phyloP scores from a whole-genome alignment of 1,140 invertebrate species.

The Heliconius hermathena region DNA sequence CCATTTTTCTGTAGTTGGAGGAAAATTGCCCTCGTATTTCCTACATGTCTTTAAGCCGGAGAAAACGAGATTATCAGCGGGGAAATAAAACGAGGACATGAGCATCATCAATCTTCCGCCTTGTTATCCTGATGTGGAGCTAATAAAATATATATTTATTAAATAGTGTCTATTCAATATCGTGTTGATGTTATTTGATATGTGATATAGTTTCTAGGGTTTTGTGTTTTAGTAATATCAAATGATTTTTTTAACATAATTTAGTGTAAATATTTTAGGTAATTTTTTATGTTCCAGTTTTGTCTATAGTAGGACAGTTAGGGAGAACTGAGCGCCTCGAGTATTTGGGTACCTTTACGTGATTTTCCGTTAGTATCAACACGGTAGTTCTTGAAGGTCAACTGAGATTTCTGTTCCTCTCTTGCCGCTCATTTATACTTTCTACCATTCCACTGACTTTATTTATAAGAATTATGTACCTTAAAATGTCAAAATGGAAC shows the following conservation, averaged over 20 bases:
- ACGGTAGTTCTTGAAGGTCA: too few relatives aligned
- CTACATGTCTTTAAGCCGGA: conserved; percentile 76
- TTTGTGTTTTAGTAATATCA: neutral
- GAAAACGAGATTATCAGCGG: conserved; percentile 78
- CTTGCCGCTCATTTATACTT: too few relatives aligned
- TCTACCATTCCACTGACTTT: too few relatives aligned
- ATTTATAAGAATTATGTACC: too few relatives aligned
- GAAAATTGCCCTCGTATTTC: conserved; percentile 78
- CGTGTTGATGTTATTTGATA: neutral
- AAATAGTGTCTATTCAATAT: neutral
- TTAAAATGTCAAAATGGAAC: too few relatives aligned
- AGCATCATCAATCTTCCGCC: conserved; percentile 70
- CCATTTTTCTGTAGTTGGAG: conserved; percentile 78
- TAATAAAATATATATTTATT: conserved; percentile 42
- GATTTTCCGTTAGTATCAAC: too few relatives aligned
- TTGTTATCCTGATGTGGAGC: conserved; percentile 38
- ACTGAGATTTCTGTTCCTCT: too few relatives aligned
- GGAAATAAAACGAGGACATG: conserved; percentile 76
- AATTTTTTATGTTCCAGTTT: conserved; percentile 16
- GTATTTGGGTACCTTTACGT: too few relatives aligned
- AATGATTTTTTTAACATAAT: too few relatives aligned
- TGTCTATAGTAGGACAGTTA: too few relatives aligned
- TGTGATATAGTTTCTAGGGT: neutral
- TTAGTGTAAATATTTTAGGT: neutral
- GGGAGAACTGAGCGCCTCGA: too few relatives aligned